Evolutionary conservation across 2,113 vertebrate species (phyloP).

Genomic region (Leucopternis melanops): DNA sequence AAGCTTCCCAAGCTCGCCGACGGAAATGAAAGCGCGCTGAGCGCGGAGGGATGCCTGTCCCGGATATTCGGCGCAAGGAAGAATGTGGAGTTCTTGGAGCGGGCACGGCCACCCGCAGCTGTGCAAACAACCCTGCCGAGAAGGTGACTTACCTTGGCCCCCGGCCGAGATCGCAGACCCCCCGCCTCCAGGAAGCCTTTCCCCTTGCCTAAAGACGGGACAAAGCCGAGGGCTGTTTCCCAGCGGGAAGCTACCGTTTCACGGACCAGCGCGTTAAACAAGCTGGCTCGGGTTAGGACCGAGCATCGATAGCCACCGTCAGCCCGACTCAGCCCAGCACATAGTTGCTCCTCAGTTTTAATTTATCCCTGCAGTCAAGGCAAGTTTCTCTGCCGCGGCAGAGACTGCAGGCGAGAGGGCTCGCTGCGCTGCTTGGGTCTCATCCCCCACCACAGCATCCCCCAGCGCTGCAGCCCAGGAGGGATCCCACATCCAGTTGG

Average conservation of each 20-base stretch:
- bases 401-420: neutral
- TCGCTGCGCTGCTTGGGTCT: neutral
- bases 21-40: neutral
- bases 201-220: neutral
- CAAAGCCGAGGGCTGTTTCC: neutral
- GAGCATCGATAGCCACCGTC: neutral
- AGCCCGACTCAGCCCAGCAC: neutral
- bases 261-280: neutral
- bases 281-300: neutral
- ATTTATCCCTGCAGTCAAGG: neutral
- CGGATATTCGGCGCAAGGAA: neutral
- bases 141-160: constrained; percentile 31
- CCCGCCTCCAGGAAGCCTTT: neutral
- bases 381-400: neutral
- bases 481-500: neutral
- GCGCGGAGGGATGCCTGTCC: neutral
- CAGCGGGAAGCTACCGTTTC: neutral
- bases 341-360: neutral
- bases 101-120: neutral
- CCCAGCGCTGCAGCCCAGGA: neutral
- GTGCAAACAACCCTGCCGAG: neutral
- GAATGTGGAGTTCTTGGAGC: neutral
- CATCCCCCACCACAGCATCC: neutral
- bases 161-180: neutral
- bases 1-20: neutral